Base-by-base conservation (phyloP, 1,140 invertebrate species). In the Papilio machaon region DNA sequence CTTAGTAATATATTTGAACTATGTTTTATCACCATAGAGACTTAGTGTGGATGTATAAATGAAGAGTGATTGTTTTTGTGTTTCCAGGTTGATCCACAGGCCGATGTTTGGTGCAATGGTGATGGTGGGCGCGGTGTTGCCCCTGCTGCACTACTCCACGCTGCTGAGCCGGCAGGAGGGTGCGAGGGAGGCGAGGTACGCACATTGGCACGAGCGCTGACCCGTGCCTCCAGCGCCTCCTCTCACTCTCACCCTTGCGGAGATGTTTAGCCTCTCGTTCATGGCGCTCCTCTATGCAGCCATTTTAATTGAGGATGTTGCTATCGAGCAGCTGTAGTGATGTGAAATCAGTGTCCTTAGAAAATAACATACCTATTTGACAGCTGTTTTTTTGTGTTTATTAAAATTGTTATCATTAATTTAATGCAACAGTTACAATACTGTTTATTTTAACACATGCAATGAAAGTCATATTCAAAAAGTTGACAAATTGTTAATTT, bases 91-190 rank as follows among this genome's bases (percentile, higher is more conserved):
- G 46, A 76, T 93, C 2, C 91, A 94, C 81, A 92, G 91, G 79
- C 90, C 93, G 9, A 80, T 86, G 11, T 92, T 90, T 74, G 93
- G 93, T 0, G 87, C 85, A 2, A 74, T 92, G 19, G 86, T 94
- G 9, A 74, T 94, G 0, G 85, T 85, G 10, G 86, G 86, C 0
- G 88, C 90, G 2, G 9, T 87, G 0, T 74, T 91, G 1, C 93
- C 93, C 0, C 60, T 92, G 0, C 80, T 94, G 10, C 91, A 94
- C 81, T 94, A 94, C 79, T 94, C 93, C 0, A 93, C 88, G 2
- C 75, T 93, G 19, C 79, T 94, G 4, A 83, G 83, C 3, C 83
- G 90, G 7, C 79, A 84, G 0, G 87, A 88, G 52, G 15, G 17
- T 46, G 49, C 73, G 78, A 86, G 81, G n/a, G 82, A 82, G 0